Evolutionary conservation across 2,888 invertebrate genomes (phyloP).

Genomic region (Buathra laborator): DNA sequence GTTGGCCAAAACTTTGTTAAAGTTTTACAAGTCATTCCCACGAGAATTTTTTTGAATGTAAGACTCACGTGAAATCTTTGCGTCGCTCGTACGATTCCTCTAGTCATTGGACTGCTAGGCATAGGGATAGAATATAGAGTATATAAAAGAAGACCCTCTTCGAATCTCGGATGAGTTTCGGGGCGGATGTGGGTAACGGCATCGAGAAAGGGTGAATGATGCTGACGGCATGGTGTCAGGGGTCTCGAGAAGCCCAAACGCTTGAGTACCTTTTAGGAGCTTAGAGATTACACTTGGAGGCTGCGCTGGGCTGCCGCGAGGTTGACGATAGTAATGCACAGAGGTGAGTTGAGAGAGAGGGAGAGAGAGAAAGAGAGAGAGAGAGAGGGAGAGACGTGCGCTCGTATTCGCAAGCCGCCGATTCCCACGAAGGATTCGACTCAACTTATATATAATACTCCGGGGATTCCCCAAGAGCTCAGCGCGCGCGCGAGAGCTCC

Average conservation of each 20-base stretch:
- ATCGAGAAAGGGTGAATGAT: slow-evolving; percentile 38
- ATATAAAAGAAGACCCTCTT: slow-evolving; percentile 5
- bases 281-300: slow-evolving; percentile 83
- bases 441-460: slow-evolving; percentile 81
- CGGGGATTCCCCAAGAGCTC: slow-evolving; percentile 71
- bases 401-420: slow-evolving; percentile 78
- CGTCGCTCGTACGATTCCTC: no score
- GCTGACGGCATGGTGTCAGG: slow-evolving; percentile 45
- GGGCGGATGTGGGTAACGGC: slow-evolving; percentile 5
- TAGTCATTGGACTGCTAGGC: not conserved
- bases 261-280: slow-evolving; percentile 83
- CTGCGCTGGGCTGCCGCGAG: slow-evolving; percentile 18
- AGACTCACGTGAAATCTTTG: no score
- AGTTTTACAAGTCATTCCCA: no score
- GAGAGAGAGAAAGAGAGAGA: slow-evolving; percentile 73
- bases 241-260: slow-evolving; percentile 73
- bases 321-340: slow-evolving; percentile 34
- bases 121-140: not conserved
- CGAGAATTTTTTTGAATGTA: no score
- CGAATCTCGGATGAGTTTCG: slow-evolving; percentile 17
- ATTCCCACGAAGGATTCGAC: slow-evolving; percentile 84
- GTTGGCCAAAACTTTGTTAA: no score
- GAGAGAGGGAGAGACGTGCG: slow-evolving; percentile 70
- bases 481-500: slow-evolving; percentile 45
- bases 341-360: slow-evolving; percentile 56